These are phyloP conservation scores for Bos javanicus DNA, from an alignment of 2,113 vertebrate species.

Conservation along the genomic window DNA sequence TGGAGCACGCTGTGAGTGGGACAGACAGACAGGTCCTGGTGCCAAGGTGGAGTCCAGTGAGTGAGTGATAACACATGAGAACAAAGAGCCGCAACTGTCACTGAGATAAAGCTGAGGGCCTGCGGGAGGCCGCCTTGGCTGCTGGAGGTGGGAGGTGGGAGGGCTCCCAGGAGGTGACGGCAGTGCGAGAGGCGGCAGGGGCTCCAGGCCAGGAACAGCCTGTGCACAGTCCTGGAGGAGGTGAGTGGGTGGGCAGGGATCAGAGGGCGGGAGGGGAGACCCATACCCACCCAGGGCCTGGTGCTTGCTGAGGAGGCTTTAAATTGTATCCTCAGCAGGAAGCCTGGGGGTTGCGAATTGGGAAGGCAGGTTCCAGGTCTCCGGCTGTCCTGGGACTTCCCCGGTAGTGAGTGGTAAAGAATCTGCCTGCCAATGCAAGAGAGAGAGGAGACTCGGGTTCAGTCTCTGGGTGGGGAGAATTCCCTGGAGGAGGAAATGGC, in stretches of 20 bases:
- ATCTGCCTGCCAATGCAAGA: not conserved
- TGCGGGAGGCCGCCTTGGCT: not conserved
- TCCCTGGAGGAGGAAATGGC: not conserved
- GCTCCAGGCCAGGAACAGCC: not conserved
- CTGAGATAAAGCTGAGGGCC: not conserved
- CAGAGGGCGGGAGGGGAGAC: not conserved
- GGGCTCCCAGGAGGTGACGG: not conserved
- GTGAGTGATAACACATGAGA: not conserved
- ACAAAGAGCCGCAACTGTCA: not conserved
- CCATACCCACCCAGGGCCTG: not conserved
- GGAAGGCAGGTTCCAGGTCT: not conserved
- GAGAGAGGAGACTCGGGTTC: not conserved
- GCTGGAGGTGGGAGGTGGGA: not conserved
- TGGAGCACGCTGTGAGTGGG: too few species aligned
- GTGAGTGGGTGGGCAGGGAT: not conserved
- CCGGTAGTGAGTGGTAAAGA: not conserved
- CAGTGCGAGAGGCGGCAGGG: not conserved
- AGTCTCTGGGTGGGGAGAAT: not conserved
- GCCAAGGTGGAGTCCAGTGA: not conserved
- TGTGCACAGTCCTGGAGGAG: not conserved
- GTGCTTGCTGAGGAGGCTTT: not conserved
- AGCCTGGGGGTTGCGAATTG: not conserved
- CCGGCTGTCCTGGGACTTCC: not conserved
- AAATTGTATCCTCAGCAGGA: not conserved
- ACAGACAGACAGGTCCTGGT: not conserved